Base-by-base conservation (phyloP, 2,888 invertebrate genomes). In the Nematopogon swammerdamellus region DNA sequence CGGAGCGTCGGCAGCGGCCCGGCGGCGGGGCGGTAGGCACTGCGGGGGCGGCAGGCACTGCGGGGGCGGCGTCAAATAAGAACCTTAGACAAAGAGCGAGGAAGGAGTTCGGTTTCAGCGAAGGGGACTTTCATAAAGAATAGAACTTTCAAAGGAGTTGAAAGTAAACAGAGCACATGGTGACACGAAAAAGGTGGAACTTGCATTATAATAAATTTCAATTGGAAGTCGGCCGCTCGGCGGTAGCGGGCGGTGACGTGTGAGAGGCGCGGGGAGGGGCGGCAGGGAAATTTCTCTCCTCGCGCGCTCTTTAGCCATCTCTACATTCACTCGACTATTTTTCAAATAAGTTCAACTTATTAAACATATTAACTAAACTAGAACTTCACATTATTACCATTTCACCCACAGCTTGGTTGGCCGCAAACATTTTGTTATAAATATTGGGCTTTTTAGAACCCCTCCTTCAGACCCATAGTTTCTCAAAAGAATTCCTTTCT, bases 121-220 rank as follows among this genome's bases (percentile, higher is more conserved):
- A 36, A 3, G 36, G 25, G 4, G 25, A 25, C 36, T 14, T 36
- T 36, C 36, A 36, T 36, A 36, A 36, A 36, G 11, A 36, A 36
- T 49, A 55, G 59, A 69, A 73, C 64, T 72, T 67, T 67, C 65
- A 71, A 72, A 72, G 72, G 72, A 75, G 71, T 70, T 67, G 36
- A 64, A 62, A 68, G 63, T 62, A 69, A 66, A 68, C 66, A 67
- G 68, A 68, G 69, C 69, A 65, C 63, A 62, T 63, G 59, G 62
- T 68, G 67, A 79, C 72, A 71, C 60, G 69, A 63, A 70, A 72
- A 70, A 73, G 75, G 73, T 72, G 72, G 74, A 65, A 61, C 72
- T 64, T 64, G 59, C 58, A 62, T 75, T 56, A 57, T 59, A 54
- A 54, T 55, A 54, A 55, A 54, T 52, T 53, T 49, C 48, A 50